Conservation (phyloP, 2,797 vertebrate genomes). For the Acipenser oxyrinchus region DNA sequence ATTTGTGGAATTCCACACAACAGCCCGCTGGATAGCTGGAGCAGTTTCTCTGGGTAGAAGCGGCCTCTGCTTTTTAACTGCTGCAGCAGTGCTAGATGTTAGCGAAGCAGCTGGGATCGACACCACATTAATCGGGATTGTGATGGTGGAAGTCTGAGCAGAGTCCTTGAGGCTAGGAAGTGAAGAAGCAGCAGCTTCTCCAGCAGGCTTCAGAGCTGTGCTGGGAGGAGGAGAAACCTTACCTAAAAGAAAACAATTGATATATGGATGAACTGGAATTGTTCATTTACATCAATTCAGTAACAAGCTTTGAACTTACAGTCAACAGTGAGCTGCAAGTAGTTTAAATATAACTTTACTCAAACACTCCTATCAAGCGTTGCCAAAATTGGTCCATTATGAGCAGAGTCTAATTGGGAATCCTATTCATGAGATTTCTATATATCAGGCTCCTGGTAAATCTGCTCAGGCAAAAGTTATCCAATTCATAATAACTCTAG, state of each 20-base stretch:
- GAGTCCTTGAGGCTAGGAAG: constrained; percentile 49
- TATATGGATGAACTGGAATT: too few species aligned
- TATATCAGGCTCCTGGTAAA: too few species aligned
- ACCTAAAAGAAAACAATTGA: constrained; percentile 40
- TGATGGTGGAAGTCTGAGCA: constrained; percentile 54
- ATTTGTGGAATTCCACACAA: constrained; percentile 86
- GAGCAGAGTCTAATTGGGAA: too few species aligned
- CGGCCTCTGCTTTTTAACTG: constrained; percentile 90
- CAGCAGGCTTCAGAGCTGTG: constrained; percentile 55
- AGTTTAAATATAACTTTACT: too few species aligned
- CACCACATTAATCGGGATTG: constrained; percentile 47
- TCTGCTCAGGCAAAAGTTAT: too few species aligned
- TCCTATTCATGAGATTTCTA: too few species aligned
- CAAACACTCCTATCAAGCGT: too few species aligned
- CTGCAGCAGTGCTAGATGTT: constrained; percentile 52
- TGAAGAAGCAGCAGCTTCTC: constrained; percentile 52
- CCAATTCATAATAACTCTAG: too few species aligned
- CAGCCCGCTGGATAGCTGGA: constrained; percentile 76
- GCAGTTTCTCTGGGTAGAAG: constrained; percentile 88
- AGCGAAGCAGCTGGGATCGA: constrained; percentile 51
- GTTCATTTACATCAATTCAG: too few species aligned
- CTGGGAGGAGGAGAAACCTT: constrained; percentile 64
- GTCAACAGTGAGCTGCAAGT: too few species aligned
- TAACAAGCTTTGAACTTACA: too few species aligned
- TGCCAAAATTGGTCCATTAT: too few species aligned